These are phyloP conservation scores for Atherinomorus stipes DNA, from an alignment of 2,113 vertebrate species.

Conservation along the genomic window DNA sequence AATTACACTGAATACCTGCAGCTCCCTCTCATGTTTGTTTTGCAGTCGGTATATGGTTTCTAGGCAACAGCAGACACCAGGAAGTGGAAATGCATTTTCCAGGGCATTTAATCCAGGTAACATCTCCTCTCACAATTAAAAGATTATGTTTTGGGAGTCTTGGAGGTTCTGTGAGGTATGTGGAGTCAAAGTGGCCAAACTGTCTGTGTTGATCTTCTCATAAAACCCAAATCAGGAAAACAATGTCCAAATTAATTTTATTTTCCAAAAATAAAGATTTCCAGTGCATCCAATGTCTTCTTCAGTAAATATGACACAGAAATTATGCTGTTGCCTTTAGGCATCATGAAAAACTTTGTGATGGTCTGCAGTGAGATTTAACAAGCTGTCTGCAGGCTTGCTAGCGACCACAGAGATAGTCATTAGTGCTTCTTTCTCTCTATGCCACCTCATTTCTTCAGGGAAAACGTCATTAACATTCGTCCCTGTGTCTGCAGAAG, in stretches of 20 bases:
- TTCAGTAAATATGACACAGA: not conserved
- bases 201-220: too few relatives aligned
- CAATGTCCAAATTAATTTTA: not conserved
- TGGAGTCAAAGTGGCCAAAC: too few relatives aligned
- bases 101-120: too few relatives aligned
- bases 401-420: slow-evolving; percentile 56
- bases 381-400: slow-evolving; percentile 55
- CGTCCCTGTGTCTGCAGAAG: slow-evolving; percentile 55
- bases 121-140: too few relatives aligned
- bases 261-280: not conserved
- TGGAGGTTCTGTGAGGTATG: too few relatives aligned
- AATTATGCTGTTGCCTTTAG: slow-evolving; percentile 27
- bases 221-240: not conserved
- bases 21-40: too few relatives aligned
- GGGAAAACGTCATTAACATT: slow-evolving; percentile 66
- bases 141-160: too few relatives aligned
- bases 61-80: too few relatives aligned
- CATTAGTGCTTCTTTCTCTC: slow-evolving; percentile 58
- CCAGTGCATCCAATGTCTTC: not conserved
- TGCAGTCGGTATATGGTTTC: too few relatives aligned
- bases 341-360: slow-evolving; percentile 44
- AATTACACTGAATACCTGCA: too few relatives aligned
- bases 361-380: slow-evolving; percentile 62
- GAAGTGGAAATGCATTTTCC: too few relatives aligned
- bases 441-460: slow-evolving; percentile 52